Conservation (phyloP, 2,113 vertebrate species). For the Hemiprocne comata region DNA sequence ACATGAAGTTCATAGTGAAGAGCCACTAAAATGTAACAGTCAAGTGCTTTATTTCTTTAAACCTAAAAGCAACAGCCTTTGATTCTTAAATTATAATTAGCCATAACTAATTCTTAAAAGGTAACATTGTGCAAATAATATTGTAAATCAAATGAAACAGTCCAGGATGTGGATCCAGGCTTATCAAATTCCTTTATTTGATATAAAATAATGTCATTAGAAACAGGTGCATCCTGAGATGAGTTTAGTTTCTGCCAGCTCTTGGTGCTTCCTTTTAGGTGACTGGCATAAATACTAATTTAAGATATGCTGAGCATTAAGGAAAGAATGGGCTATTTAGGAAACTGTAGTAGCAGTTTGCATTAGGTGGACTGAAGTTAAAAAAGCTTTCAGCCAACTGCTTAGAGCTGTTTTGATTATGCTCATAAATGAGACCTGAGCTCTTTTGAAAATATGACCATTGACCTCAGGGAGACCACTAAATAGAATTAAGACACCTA, state of each 20-base stretch:
- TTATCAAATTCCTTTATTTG: constrained; percentile 73
- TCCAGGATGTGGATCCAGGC: constrained; percentile 30
- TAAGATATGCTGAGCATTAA: neutral
- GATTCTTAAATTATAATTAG: neutral
- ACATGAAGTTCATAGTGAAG: neutral
- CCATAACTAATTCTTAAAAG: neutral
- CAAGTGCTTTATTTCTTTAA: neutral
- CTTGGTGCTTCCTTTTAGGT: constrained; percentile 41
- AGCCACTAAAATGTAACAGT: neutral
- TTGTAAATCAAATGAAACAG: constrained; percentile 49
- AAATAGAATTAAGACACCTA: neutral
- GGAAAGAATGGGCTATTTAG: neutral
- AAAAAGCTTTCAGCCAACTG: neutral
- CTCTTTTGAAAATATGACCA: neutral
- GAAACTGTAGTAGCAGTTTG: neutral
- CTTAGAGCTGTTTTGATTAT: neutral
- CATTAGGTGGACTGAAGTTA: neutral
- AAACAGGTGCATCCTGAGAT: constrained; percentile 56
- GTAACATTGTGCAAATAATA: constrained; percentile 22
- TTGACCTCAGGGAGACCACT: neutral
- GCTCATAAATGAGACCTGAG: neutral
- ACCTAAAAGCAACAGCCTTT: neutral
- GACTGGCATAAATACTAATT: constrained; percentile 11
- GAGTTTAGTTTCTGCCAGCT: constrained; percentile 38
- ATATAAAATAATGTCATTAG: constrained; percentile 67